Evolutionary conservation across 2,113 vertebrate genomes (phyloP).

Genomic region (Campylomormyrus tamandua): DNA sequence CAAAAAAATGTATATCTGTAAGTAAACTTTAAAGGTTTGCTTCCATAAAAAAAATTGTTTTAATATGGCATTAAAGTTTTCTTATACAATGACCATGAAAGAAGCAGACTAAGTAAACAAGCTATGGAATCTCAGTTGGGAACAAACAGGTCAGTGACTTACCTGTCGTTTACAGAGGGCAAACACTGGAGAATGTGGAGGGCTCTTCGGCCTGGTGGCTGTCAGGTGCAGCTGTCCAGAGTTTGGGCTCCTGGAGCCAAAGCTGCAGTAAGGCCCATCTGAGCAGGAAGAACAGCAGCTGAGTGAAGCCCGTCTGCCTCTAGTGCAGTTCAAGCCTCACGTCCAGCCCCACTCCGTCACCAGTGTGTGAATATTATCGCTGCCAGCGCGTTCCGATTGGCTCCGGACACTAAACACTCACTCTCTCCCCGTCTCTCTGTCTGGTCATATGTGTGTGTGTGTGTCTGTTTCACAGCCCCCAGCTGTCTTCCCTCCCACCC

Average conservation of each 20-base stretch:
- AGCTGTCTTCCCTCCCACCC: background rate
- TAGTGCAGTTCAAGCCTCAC: slow-evolving; percentile 38
- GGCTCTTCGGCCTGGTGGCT: slow-evolving; percentile 24
- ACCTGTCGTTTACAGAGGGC: slow-evolving; percentile 23
- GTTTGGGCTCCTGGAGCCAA: slow-evolving; percentile 48
- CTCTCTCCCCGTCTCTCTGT: slow-evolving; percentile 25
- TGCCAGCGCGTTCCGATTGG: slow-evolving; percentile 65
- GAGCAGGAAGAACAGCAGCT: slow-evolving; percentile 40
- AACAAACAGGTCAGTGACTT: background rate
- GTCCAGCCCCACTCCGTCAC: slow-evolving; percentile 58
- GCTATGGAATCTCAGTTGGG: background rate
- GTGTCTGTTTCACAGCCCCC: slow-evolving; percentile 32
- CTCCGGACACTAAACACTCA: slow-evolving; percentile 57
- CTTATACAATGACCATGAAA: background rate
- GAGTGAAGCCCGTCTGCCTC: slow-evolving; percentile 29
- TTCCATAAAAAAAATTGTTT: background rate
- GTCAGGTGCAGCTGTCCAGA: slow-evolving; percentile 46
- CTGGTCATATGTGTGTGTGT: slow-evolving; percentile 22
- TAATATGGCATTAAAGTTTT: background rate
- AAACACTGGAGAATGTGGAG: background rate
- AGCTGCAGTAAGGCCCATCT: slow-evolving; percentile 60
- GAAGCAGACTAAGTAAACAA: background rate
- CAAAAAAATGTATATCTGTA: background rate
- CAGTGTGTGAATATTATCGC: slow-evolving; percentile 55
- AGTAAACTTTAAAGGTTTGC: background rate